Percentiles rank a stretch among this genome's conserved stretches.
Evolutionary conservation across 2,113 vertebrate species (phyloP).

Genomic region (Tragelaphus buxtoni): DNA sequence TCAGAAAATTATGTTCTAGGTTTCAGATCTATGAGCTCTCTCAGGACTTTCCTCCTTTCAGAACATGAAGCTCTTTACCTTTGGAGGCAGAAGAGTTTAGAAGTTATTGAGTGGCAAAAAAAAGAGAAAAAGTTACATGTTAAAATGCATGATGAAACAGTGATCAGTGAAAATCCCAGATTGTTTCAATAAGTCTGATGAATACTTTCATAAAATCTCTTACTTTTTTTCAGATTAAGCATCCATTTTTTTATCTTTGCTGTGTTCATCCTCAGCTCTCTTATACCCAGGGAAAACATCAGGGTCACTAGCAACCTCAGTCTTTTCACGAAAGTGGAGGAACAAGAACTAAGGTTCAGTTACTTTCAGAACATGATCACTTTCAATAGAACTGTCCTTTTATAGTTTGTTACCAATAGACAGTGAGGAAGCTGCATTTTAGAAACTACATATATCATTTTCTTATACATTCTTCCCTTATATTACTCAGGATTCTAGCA

Average conservation of each 20-base stretch:
- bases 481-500: neutral
- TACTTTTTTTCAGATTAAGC: neutral
- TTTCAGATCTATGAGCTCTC: neutral
- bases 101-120: neutral
- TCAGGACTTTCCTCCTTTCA: neutral
- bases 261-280: neutral
- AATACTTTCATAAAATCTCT: neutral
- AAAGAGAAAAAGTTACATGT: neutral
- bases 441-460: neutral
- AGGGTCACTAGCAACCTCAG: neutral
- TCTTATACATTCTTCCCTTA: neutral
- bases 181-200: neutral
- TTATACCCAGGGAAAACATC: neutral
- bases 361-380: neutral
- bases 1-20: neutral
- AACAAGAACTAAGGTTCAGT: neutral
- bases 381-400: neutral
- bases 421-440: neutral
- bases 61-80: neutral
- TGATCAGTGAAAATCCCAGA: neutral
- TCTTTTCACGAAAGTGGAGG: neutral
- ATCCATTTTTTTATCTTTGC: neutral
- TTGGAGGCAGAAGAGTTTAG: neutral
- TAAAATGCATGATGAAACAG: neutral
- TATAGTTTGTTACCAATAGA: neutral